These are phyloP conservation scores for Stigmatopora argus DNA, from an alignment of 2,113 vertebrate species.

Conservation along the genomic window DNA sequence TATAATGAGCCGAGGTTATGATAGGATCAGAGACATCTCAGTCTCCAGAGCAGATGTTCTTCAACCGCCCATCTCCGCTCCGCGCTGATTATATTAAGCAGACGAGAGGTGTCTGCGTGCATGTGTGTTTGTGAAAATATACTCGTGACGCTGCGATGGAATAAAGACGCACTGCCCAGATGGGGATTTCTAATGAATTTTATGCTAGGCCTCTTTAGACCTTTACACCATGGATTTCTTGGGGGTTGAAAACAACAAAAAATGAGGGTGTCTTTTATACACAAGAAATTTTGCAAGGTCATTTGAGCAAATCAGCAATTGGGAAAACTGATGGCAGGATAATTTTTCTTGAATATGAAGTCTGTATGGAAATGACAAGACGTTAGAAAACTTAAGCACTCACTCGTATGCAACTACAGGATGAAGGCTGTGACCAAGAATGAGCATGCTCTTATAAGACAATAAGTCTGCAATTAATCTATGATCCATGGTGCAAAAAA, in stretches of 20 bases:
- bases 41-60: conserved; percentile 60
- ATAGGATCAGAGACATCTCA: conserved; percentile 59
- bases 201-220: conserved; percentile 17
- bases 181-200: conserved; percentile 49
- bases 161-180: conserved; percentile 22
- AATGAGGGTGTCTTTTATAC: too few species aligned
- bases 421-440: too few species aligned
- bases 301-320: neutral
- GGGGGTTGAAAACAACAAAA: too few species aligned
- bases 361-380: too few species aligned
- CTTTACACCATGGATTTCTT: neutral
- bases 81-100: conserved; percentile 50
- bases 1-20: conserved; percentile 52
- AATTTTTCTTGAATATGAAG: too few species aligned
- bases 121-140: neutral
- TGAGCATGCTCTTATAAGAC: too few species aligned
- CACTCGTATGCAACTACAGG: too few species aligned
- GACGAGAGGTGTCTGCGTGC: conserved; percentile 32
- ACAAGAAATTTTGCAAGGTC: neutral
- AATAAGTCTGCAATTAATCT: too few species aligned
- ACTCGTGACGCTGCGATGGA: neutral
- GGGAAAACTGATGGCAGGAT: too few species aligned
- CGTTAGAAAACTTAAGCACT: too few species aligned
- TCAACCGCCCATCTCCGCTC: conserved; percentile 46
- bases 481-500: too few species aligned